Evolutionary conservation across 2,113 vertebrate species (phyloP), one percentile per base, ranked within the genome.

Genomic region (Ceuthmochares aereus): DNA sequence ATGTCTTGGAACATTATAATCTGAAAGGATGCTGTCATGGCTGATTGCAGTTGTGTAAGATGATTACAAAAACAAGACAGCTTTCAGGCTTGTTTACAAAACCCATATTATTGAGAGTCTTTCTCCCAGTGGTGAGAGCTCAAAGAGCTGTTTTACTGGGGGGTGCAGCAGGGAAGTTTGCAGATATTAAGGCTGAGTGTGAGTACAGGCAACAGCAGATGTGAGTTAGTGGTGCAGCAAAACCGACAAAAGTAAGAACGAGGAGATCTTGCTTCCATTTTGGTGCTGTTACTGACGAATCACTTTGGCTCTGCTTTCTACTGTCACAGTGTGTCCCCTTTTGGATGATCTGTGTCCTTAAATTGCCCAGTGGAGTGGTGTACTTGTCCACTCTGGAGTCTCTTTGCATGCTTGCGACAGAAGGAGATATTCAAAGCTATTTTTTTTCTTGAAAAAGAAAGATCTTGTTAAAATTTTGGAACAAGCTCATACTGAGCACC

Each of bases 1-100:
- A 5, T 93, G 91, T 95, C 81, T 96, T 43, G 32, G 73, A 56
- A 92, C 72, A 29, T 80, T 56, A 77, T 78, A 51, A 87, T 84
- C 90, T 94, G 90, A 94, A 96, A 78, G 90, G 95, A 94, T 94
- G 86, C 82, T 88, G 87, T 97, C 90, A 63, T 56, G 86, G 62
- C 76, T 87, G 82, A 93, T 83, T 70, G 88, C 47, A 62, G 54
- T 84, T 96, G 49, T 55, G 5, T 67, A 83, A 96, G 43, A 73
- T 89, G 84, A 77, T 83, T 83, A 69, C 80, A 95, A 86, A 67
- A 77, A 58, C 58, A 89, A 85, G 70, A 23, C 51, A 87, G 84
- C 70, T 97, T 91, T 95, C 78, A 79, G 47, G 34, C 59, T 84
- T 92, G 37, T 92, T 87, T 91, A 83, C 74, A 93, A 75, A 90